Conservation (phyloP, 2,113 vertebrate species). For the Atrichornis clamosus region DNA sequence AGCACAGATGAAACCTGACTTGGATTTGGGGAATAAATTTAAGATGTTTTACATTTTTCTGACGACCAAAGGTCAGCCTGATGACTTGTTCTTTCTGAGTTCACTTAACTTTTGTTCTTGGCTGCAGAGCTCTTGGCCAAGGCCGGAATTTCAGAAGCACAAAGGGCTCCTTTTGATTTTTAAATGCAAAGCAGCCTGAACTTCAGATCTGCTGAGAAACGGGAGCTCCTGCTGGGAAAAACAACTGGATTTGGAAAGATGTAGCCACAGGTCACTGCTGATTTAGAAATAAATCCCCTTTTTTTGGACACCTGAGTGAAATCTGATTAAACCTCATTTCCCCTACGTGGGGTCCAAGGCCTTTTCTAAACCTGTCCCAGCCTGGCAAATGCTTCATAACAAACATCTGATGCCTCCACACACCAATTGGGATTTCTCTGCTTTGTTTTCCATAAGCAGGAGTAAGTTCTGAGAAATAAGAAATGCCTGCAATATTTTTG, state of each 20-base stretch:
- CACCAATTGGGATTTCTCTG: neutral
- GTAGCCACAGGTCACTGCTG: neutral
- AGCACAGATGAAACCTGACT: neutral
- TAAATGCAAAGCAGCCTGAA: neutral
- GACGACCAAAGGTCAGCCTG: neutral
- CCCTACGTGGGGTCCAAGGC: rapidly evolving
- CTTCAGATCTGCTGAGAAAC: neutral
- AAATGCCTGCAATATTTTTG: neutral
- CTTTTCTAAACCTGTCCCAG: neutral
- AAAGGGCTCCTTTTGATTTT: neutral
- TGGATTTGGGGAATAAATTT: neutral
- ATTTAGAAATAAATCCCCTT: neutral
- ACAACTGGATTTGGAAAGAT: neutral
- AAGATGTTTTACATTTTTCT: neutral
- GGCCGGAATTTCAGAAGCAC: neutral
- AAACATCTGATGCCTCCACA: neutral
- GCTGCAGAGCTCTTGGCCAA: neutral
- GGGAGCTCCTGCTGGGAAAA: neutral
- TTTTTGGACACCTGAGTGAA: neutral
- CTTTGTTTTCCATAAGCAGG: neutral
- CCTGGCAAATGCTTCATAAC: rapidly evolving
- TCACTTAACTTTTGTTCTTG: neutral
- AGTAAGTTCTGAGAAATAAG: neutral
- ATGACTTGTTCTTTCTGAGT: neutral
- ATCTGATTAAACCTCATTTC: neutral